Conservation (phyloP, 2,797 vertebrate species). For the Cheirogaleus major region DNA sequence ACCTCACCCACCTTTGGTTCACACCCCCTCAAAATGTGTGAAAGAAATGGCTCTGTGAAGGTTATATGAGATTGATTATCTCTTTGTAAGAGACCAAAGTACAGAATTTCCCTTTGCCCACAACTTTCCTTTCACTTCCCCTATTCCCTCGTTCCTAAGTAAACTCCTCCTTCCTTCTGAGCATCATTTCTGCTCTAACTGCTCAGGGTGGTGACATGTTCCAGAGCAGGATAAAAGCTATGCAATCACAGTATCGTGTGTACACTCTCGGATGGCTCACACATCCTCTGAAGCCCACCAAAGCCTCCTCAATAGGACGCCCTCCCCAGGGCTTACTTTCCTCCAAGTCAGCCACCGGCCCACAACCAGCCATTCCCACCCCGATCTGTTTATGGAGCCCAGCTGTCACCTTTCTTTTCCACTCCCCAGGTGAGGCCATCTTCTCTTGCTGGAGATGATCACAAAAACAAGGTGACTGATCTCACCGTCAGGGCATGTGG, state of each 20-base stretch:
- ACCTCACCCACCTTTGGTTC: neutral
- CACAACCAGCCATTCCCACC: too few relatives aligned
- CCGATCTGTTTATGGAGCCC: neutral
- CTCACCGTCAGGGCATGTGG: neutral
- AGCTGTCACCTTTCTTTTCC: neutral
- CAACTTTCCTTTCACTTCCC: neutral
- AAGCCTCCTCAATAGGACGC: rapidly evolving
- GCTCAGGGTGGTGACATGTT: rapidly evolving
- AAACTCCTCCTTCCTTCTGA: too few relatives aligned
- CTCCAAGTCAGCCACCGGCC: rapidly evolving
- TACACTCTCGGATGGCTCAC: rapidly evolving
- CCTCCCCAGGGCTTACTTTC: neutral
- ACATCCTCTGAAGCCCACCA: neutral
- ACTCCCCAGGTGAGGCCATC: rapidly evolving
- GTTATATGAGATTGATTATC: neutral
- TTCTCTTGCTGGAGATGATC: neutral
- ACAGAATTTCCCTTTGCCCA: neutral
- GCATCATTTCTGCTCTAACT: rapidly evolving
- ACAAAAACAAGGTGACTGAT: neutral
- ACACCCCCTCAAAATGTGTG: neutral
- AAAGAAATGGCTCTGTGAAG: neutral
- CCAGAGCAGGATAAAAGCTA: rapidly evolving
- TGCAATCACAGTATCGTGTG: rapidly evolving
- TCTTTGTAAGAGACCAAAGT: too few relatives aligned
- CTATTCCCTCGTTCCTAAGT: rapidly evolving